A percentile compares a stretch with the other conserved stretches of the same genome.
Evolutionary conservation across 2,113 vertebrate species (phyloP).

Genomic region (Trogon melanurus): DNA sequence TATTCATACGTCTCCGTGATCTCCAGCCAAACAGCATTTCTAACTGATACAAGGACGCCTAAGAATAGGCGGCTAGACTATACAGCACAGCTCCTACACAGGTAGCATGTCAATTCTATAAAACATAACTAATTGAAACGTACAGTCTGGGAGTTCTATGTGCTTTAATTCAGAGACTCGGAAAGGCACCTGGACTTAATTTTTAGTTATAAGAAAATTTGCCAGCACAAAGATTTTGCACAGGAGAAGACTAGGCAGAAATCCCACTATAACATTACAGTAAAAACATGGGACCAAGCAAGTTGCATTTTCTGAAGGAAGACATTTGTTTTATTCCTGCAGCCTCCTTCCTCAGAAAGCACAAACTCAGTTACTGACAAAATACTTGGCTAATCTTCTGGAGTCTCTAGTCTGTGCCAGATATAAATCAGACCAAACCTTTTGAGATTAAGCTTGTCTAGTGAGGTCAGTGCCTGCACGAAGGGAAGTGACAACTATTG

Average conservation of each 20-base stretch:
- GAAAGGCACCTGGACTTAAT: background rate
- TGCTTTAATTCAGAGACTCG: background rate
- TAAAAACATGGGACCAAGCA: rapidly evolving
- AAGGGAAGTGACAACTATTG: background rate
- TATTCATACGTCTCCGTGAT: background rate
- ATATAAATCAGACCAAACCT: background rate
- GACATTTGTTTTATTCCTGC: background rate
- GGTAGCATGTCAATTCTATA: background rate
- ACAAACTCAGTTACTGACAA: background rate
- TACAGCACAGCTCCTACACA: background rate
- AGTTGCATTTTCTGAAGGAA: background rate
- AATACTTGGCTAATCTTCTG: background rate
- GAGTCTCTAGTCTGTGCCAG: background rate
- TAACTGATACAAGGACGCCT: background rate
- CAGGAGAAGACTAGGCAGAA: background rate
- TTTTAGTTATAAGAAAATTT: background rate
- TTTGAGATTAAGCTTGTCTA: background rate
- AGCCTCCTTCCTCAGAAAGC: background rate
- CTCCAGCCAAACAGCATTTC: background rate
- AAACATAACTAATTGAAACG: background rate
- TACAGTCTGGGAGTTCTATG: background rate
- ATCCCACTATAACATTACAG: background rate
- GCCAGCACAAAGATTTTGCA: background rate
- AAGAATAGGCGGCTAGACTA: background rate
- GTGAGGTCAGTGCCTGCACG: background rate